These are phyloP conservation scores for Holacanthus passer DNA, from an alignment of 2,113 vertebrate genomes.

Conservation along the genomic window DNA sequence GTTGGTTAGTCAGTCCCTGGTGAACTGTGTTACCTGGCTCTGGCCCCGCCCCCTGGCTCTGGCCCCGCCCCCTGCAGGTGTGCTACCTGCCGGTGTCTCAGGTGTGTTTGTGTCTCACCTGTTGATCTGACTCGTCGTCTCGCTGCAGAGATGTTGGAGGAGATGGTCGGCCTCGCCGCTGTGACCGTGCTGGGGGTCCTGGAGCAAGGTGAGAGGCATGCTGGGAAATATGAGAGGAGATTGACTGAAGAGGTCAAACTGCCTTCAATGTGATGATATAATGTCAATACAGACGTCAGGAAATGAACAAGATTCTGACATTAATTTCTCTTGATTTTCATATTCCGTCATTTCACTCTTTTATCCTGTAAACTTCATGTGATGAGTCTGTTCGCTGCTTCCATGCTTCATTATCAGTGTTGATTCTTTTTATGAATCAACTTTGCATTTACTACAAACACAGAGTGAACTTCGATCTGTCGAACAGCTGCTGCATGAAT, in stretches of 20 bases:
- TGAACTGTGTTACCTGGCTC: too few species aligned
- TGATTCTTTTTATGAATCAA: background rate
- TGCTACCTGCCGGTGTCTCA: background rate
- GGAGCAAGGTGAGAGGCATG: slow-evolving; percentile 88
- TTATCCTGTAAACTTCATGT: too few species aligned
- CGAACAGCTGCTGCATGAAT: background rate
- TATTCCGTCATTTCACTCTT: background rate
- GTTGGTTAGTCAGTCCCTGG: too few species aligned
- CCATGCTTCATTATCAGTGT: background rate
- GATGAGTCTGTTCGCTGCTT: too few species aligned
- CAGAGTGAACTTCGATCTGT: background rate
- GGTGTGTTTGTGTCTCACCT: background rate
- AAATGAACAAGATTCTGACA: too few species aligned
- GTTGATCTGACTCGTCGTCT: background rate
- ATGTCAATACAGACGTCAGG: too few species aligned
- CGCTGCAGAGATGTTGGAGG: slow-evolving; percentile 79
- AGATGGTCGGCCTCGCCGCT: slow-evolving; percentile 83
- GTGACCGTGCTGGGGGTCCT: slow-evolving; percentile 89
- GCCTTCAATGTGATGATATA: too few species aligned
- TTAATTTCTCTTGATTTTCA: too few species aligned
- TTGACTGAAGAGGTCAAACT: background rate
- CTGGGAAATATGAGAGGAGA: slow-evolving; percentile 12
- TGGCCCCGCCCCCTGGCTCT: slow-evolving; percentile 22
- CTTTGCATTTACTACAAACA: slow-evolving; percentile 27
- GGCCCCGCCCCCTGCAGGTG: slow-evolving; percentile 22